These are phyloP conservation scores for Rhizoglyphus robini DNA, from an alignment of 1,140 invertebrate genomes.

Conservation along the genomic window DNA sequence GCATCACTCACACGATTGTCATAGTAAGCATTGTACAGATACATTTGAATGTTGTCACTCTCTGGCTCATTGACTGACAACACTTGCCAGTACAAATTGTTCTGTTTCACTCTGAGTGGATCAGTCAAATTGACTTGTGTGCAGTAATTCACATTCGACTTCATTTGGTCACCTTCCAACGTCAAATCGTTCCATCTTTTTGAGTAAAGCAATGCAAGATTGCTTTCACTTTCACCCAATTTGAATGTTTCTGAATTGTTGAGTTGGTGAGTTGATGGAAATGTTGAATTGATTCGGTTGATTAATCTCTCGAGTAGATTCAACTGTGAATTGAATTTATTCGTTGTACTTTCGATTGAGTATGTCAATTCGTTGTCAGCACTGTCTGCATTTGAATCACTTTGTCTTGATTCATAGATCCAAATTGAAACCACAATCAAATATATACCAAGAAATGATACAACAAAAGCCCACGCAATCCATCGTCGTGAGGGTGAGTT, in stretches of 20 bases:
- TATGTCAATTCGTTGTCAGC: too few relatives aligned
- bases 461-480: too few relatives aligned
- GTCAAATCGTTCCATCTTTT: neutral
- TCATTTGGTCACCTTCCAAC: neutral
- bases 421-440: too few relatives aligned
- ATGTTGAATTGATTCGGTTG: too few relatives aligned
- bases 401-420: too few relatives aligned
- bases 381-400: too few relatives aligned
- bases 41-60: neutral
- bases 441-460: too few relatives aligned
- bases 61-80: slow-evolving; percentile 40
- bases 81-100: slow-evolving; percentile 78
- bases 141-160: neutral
- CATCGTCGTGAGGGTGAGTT: too few relatives aligned
- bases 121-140: neutral
- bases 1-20: slow-evolving; percentile 61
- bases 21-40: slow-evolving; percentile 73
- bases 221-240: neutral
- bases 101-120: slow-evolving; percentile 30
- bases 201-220: neutral
- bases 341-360: too few relatives aligned
- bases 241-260: neutral
- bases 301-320: too few relatives aligned
- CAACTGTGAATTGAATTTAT: too few relatives aligned
- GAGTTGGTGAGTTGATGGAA: neutral